phyloP scores from a whole-genome alignment of 2,888 invertebrate genomes.

The Hipparchia semele region DNA sequence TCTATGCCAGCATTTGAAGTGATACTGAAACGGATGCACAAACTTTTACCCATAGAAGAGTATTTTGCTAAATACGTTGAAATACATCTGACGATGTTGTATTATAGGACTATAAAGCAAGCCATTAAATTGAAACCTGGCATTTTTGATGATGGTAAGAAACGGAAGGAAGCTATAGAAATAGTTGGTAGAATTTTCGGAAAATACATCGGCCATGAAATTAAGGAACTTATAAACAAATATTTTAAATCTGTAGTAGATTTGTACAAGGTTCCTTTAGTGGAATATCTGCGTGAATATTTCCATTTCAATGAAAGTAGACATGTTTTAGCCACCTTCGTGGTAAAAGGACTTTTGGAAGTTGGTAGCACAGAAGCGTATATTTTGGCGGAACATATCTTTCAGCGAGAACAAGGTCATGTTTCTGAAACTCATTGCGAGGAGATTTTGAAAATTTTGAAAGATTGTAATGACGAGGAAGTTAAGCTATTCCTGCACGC shows the following conservation, averaged over 20 bases:
- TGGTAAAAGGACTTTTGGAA: constrained; percentile 43
- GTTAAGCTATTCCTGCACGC: constrained; percentile 42
- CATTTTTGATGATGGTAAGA: constrained; percentile 47
- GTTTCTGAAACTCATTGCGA: constrained; percentile 19
- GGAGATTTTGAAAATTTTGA: constrained; percentile 38
- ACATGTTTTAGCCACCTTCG: constrained; percentile 33
- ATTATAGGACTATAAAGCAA: constrained; percentile 55
- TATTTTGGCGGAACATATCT: constrained; percentile 41
- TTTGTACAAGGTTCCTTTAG: constrained; percentile 48
- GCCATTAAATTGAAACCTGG: constrained; percentile 49
- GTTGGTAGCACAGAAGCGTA: constrained; percentile 36
- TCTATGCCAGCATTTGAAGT: constrained; percentile 54
- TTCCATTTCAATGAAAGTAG: constrained; percentile 34
- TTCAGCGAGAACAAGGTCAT: constrained; percentile 23
- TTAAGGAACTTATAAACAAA: constrained; percentile 46
- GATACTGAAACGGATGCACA: constrained; percentile 49
- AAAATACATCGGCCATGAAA: constrained; percentile 52
- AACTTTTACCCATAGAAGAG: constrained; percentile 51
- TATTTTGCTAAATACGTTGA: constrained; percentile 50
- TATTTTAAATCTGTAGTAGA: constrained; percentile 56
- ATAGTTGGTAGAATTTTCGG: constrained; percentile 56
- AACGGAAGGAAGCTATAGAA: constrained; percentile 48
- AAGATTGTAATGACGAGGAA: constrained; percentile 38
- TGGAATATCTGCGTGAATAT: constrained; percentile 43
- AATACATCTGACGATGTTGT: constrained; percentile 60